Conservation (phyloP, 2,888 invertebrate species). For the Archips crataeganus region DNA sequence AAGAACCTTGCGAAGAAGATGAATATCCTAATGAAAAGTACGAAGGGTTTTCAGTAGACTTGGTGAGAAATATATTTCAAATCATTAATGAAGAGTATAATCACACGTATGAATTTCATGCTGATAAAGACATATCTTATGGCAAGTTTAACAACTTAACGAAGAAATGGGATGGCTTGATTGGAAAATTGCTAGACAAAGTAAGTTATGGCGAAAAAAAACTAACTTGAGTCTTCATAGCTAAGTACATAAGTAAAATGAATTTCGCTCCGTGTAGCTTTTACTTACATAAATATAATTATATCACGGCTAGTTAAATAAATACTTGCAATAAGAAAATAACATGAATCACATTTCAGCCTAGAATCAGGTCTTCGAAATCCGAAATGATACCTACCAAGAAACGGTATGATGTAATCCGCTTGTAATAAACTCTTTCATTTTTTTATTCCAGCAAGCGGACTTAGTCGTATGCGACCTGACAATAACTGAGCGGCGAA, state of each 20-base stretch:
- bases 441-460: constrained; percentile 80
- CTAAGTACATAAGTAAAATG: no score
- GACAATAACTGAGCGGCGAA: constrained; percentile 96
- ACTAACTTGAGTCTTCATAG: no score
- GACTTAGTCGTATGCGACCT: constrained; percentile 95
- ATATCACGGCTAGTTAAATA: no score
- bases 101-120: constrained; percentile 69
- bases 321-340: no score
- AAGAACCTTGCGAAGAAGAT: constrained; percentile 66
- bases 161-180: constrained; percentile 75
- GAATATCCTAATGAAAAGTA: constrained; percentile 87
- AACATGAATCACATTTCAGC: no score
- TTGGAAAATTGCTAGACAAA: constrained; percentile 74
- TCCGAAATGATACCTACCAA: no score
- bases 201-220: constrained; percentile 50
- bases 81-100: constrained; percentile 75
- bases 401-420: no score
- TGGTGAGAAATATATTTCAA: constrained; percentile 89
- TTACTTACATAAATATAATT: no score
- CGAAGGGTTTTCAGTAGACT: constrained; percentile 92
- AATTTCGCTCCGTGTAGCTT: no score
- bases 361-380: no score
- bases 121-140: constrained; percentile 59
- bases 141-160: constrained; percentile 60
- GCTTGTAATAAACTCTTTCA: no score